Conservation (phyloP, 2,113 vertebrate species). For the Nanger granti region DNA sequence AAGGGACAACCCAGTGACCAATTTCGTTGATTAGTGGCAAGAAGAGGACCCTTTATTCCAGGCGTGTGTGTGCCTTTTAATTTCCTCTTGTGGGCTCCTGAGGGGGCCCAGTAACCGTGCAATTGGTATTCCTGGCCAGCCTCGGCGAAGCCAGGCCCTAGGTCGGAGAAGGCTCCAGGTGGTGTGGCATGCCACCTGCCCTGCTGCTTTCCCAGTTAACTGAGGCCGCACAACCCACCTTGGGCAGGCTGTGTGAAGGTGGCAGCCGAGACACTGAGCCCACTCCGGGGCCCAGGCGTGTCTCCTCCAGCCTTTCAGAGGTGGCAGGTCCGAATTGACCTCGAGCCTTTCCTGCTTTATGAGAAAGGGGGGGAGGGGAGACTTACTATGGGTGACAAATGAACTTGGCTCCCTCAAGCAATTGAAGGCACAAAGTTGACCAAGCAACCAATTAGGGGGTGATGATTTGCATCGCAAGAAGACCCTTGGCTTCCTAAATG, state of each 20-base stretch:
- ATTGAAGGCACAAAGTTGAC: neutral
- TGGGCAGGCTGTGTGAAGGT: neutral
- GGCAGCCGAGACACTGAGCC: rapidly evolving
- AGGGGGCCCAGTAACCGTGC: constrained; percentile 25
- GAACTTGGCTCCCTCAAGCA: neutral
- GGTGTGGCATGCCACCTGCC: constrained; percentile 24
- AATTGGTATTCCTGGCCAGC: constrained; percentile 62
- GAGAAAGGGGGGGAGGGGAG: neutral
- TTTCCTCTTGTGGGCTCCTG: constrained; percentile 51
- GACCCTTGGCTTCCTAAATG: constrained; percentile 9
- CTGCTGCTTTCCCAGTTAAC: neutral
- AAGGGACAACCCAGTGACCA: constrained; percentile 25
- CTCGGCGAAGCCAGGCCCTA: neutral
- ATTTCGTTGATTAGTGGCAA: constrained; percentile 47
- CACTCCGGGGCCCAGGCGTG: neutral
- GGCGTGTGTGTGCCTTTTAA: constrained; percentile 54
- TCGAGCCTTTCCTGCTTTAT: neutral
- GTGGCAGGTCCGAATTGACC: neutral
- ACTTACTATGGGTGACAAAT: neutral
- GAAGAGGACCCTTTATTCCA: constrained; percentile 47
- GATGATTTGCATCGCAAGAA: constrained; percentile 43
- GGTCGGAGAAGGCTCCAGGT: constrained; percentile 35
- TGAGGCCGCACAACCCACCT: neutral
- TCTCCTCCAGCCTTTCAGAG: neutral
- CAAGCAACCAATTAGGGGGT: neutral